Evolutionary conservation across 2,888 invertebrate species (phyloP), one percentile per base, ranked within the genome.

Genomic region (Yponomeuta plumbellus): DNA sequence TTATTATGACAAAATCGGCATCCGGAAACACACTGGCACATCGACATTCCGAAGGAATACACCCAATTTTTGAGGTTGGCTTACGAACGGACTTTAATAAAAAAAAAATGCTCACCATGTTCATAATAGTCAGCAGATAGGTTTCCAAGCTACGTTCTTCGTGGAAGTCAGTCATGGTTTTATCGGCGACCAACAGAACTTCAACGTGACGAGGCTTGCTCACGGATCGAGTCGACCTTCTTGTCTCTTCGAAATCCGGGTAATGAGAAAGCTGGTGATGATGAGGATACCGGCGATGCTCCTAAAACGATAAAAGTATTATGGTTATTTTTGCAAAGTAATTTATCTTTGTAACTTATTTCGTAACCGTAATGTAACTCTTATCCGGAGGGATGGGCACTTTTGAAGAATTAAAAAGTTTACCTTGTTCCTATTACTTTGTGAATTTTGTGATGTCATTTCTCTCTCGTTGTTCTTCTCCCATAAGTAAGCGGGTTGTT

Each of bases 81-180:
- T 59, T 22, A 59, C 21, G 57, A 52, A 52, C 44, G 13, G 13
- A 13, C 17, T 17, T 52, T 17, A 17, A 2, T 3, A 52, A 17
- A 52, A 52, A 52, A 52, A 8, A 3, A 3, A 52, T 52, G 44
- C 44, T 83, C 84, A 93, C 97, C 96, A 97, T 97, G 82, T 97
- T 98, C 97, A 97, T 97, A 71, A 98, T 95, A 66, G 97, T 97
- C 66, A 98, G 92, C 39, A 98, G 93, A 85, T 98, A 97, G 10
- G 94, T 96, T 80, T 96, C 95, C 72, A 97, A 93, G 78, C 96
- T 96, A 78, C 96, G 95, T 74, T 95, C 94, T 75, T 95, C 93
- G 86, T 98, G 97, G 81, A 97, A 97, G 66, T 95, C 94, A 72
- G 96, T 94, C 97, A 97, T 97, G 72, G 95, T 94, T 67, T 94